Conservation (phyloP, 2,797 vertebrate genomes). For the Rhinoraja longicauda region DNA sequence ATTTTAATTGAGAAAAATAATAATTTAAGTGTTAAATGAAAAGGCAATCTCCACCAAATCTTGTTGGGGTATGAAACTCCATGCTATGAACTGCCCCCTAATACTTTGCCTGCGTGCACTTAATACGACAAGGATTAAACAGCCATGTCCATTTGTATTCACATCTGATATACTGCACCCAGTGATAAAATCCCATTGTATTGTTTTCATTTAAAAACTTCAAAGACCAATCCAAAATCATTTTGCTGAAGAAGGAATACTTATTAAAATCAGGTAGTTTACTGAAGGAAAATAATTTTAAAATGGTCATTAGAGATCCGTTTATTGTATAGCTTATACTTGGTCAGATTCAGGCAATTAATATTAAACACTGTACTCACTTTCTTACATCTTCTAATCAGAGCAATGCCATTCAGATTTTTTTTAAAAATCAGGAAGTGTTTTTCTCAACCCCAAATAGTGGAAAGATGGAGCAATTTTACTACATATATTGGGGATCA, state of each 20-base stretch:
- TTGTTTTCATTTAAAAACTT: background rate
- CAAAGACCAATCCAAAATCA: background rate
- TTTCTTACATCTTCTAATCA: background rate
- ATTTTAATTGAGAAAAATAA: background rate
- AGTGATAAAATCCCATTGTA: background rate
- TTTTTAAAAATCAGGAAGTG: background rate
- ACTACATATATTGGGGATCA: background rate
- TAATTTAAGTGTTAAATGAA: background rate
- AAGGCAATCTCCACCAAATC: background rate
- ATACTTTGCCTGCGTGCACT: background rate
- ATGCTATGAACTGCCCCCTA: background rate
- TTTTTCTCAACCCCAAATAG: background rate
- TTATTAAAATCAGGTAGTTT: background rate
- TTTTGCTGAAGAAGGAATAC: background rate
- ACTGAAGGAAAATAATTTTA: background rate
- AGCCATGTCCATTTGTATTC: background rate
- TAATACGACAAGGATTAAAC: no score
- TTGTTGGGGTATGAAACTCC: background rate
- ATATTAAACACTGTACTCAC: background rate
- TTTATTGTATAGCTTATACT: background rate
- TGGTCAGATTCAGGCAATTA: background rate
- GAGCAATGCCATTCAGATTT: background rate
- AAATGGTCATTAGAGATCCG: background rate
- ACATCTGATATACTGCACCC: background rate
- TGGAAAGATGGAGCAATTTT: background rate